Evolutionary conservation across 2,888 invertebrate genomes (phyloP), one percentile per base, ranked within the genome.

Genomic region (Habroteleia sp.): DNA sequence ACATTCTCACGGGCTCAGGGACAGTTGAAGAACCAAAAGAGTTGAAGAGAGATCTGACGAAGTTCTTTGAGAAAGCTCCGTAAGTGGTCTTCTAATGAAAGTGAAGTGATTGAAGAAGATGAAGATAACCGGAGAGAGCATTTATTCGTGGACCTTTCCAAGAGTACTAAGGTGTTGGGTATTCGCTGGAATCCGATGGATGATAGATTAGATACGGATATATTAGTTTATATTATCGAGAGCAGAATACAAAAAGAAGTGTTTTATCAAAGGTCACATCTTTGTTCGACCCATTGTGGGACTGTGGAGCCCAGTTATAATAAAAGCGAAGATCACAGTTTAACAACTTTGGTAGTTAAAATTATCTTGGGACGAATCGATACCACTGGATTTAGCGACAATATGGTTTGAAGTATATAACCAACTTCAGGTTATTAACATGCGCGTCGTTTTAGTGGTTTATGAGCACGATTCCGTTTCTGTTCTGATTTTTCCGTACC

Each of bases 271-370:
- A 39, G 2, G 27, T 54, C 5, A 39, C 39, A 0, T n/a, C 39
- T 0, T 13, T 39, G 7, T 54, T 54, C 16, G 41, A 56, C n/a
- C 29, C 41, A 1, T 11, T 56, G n/a, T n/a, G 3, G 29, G 54
- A 3, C 31, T 56, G 6, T 31, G 27, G 14, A 37, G 11, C 11
- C 39, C 54, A 6, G 4, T 54, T 2, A 29, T 54, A 2, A 39
- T 54, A 0, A 27, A 39, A n/a, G 54, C 54, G 1, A 56, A 41
- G n/a, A n/a, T 56, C 3, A 3, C 42, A 1, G 23, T 56, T 13
- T 42, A 54, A 13, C 14, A n/a, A 39, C 16, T 54, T 4, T 54
- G 54, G 54, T 10, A 54, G 17, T 5, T 27, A 0, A 39, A 54
- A 29, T 11, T 54, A 11, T 8, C 54, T 5, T 54, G 27, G 54